A percentile compares a stretch with the other conserved stretches of the same genome.
These are phyloP conservation scores for Campoletis raptor DNA, from an alignment of 2,888 invertebrate species.

Conservation along the genomic window DNA sequence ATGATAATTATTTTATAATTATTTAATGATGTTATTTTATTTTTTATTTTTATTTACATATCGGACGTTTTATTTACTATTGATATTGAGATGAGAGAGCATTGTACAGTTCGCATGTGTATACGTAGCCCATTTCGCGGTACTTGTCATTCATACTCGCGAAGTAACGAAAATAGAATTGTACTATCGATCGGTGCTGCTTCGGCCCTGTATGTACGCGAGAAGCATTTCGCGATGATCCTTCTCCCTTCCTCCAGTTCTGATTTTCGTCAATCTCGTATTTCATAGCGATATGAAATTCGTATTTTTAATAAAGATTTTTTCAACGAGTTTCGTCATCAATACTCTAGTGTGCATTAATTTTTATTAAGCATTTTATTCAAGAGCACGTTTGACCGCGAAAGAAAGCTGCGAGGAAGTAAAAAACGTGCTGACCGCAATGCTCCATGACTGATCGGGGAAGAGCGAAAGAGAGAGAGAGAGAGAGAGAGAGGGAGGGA, in stretches of 20 bases:
- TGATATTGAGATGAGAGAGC: background rate
- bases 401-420: background rate
- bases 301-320: background rate
- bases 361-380: background rate
- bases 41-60: background rate
- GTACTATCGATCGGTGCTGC: constrained; percentile 74
- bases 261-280: background rate
- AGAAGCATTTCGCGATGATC: constrained; percentile 51
- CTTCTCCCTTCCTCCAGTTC: background rate
- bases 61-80: background rate
- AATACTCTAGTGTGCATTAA: background rate
- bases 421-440: constrained; percentile 9
- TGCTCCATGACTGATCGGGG: constrained; percentile 19
- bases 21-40: background rate
- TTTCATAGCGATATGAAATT: background rate
- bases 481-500: background rate
- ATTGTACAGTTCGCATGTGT: background rate
- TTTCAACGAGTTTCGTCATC: background rate
- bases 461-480: background rate
- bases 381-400: constrained; percentile 13
- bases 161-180: constrained; percentile 74
- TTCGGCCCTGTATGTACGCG: constrained; percentile 42
- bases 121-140: constrained; percentile 9
- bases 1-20: background rate
- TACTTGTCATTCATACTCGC: constrained; percentile 47